Conservation (phyloP, 2,797 vertebrate species). For the Phoxinus dragarum region DNA sequence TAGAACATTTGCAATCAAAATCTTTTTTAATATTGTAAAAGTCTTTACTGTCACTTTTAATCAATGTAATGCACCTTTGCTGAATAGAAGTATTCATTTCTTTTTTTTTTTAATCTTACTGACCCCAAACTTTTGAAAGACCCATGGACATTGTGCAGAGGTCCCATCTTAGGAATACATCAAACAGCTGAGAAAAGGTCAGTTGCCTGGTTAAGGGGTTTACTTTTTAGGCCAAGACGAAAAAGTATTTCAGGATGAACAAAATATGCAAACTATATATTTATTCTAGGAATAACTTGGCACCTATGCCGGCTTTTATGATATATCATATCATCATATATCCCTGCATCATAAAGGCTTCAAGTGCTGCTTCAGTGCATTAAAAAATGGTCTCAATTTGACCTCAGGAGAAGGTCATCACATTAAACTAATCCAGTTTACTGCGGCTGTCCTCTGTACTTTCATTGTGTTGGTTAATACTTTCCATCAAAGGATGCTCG, state of each 20-base stretch:
- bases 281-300: neutral
- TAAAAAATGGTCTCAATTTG: slow-evolving; percentile 63
- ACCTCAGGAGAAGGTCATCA: slow-evolving; percentile 71
- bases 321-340: neutral
- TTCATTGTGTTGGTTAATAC: slow-evolving; percentile 54
- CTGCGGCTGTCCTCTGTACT: slow-evolving; percentile 44
- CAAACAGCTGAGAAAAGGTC: slow-evolving; percentile 56
- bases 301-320: neutral
- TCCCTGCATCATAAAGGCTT: slow-evolving; percentile 19
- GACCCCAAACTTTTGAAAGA: neutral
- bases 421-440: slow-evolving; percentile 70
- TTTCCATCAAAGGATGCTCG: slow-evolving; percentile 73
- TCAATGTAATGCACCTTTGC: neutral
- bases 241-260: neutral
- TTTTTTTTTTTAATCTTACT: neutral
- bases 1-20: neutral
- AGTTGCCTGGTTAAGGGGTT: slow-evolving; percentile 62
- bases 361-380: slow-evolving; percentile 47
- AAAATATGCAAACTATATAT: neutral
- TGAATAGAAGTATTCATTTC: neutral
- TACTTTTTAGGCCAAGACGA: neutral
- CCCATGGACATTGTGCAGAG: slow-evolving; percentile 13
- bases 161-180: slow-evolving; percentile 27
- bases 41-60: neutral
- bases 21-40: neutral